A percentile compares a stretch with the other conserved stretches of the same genome.
These are phyloP conservation scores for Lonchura striata DNA, from an alignment of 2,113 vertebrate species.

Conservation along the genomic window DNA sequence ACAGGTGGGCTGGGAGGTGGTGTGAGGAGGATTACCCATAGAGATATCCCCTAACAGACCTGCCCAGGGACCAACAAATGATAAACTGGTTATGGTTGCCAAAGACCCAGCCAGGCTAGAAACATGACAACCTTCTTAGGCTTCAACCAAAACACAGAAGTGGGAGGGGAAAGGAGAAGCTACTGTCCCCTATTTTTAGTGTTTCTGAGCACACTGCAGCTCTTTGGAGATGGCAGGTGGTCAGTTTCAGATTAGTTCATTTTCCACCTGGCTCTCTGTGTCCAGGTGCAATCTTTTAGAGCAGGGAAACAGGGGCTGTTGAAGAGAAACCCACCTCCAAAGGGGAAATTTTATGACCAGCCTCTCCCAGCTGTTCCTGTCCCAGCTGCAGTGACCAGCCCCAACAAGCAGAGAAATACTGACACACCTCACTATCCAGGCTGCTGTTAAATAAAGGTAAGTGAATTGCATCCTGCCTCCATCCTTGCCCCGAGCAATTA, in stretches of 20 bases:
- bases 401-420: background rate
- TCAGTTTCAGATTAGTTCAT: background rate
- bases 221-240: background rate
- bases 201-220: background rate
- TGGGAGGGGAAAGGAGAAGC: background rate
- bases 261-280: background rate
- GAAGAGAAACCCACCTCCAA: background rate
- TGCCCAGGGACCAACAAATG: background rate
- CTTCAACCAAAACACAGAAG: background rate
- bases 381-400: background rate
- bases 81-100: background rate
- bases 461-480: background rate
- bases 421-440: background rate
- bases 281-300: background rate
- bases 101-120: background rate
- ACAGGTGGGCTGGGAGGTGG: background rate
- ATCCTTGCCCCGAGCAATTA: slow-evolving; percentile 4
- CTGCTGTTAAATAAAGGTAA: background rate
- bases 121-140: fast-evolving
- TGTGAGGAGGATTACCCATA: background rate
- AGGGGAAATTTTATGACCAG: background rate
- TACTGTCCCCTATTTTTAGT: background rate
- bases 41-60: background rate
- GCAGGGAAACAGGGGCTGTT: background rate
- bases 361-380: background rate